Percentiles rank a stretch among this genome's conserved stretches.
Evolutionary conservation across 2,797 vertebrate genomes (phyloP).

Genomic region (Alcedo quadribrachys): DNA sequence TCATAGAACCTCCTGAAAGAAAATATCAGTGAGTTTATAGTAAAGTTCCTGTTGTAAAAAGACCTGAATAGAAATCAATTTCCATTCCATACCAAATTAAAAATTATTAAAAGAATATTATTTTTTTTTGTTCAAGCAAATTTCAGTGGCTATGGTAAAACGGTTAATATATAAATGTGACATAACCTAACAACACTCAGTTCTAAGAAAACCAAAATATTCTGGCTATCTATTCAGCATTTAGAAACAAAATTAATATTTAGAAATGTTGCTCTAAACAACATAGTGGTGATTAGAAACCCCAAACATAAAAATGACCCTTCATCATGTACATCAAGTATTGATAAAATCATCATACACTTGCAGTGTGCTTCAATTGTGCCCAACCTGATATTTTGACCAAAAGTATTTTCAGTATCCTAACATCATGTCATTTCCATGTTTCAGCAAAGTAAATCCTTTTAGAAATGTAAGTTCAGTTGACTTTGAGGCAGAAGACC

Average conservation of each 20-base stretch:
- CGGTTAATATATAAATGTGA: not conserved
- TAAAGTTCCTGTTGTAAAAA: not conserved
- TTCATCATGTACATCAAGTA: not conserved
- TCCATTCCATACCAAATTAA: not conserved
- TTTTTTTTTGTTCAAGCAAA: not conserved
- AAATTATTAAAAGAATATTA: not conserved
- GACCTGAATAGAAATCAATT: not conserved
- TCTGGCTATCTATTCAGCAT: not conserved
- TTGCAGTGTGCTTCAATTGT: not conserved
- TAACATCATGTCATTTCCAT: not conserved
- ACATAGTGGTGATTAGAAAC: not conserved
- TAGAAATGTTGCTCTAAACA: not conserved
- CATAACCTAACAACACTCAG: not conserved
- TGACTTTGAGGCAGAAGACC: not conserved
- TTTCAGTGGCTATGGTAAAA: not conserved
- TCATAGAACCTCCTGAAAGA: not conserved
- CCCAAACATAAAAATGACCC: not conserved
- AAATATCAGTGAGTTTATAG: not conserved
- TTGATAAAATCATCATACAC: not conserved
- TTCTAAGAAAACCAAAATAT: not conserved
- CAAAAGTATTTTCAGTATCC: not conserved
- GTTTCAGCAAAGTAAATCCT: not conserved
- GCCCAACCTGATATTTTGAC: not conserved
- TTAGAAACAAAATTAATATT: not conserved
- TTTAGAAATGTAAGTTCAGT: not conserved